Evolutionary conservation across 2,888 invertebrate genomes (phyloP).

Genomic region (Eupithecia tripunctaria): DNA sequence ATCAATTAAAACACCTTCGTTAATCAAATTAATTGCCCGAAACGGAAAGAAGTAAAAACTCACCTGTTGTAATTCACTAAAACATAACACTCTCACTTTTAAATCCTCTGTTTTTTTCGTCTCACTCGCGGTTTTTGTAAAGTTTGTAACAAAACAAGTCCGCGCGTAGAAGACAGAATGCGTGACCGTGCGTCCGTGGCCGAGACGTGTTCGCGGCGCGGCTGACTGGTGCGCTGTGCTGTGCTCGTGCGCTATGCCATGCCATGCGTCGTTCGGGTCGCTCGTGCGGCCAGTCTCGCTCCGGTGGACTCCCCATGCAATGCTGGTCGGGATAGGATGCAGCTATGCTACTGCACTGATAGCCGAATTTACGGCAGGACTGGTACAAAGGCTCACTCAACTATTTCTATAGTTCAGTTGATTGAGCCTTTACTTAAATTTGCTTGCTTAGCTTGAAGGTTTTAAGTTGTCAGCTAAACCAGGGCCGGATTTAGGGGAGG

Average conservation of each 20-base stretch:
- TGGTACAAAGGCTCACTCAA: background rate
- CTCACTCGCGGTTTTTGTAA: conserved; percentile 30
- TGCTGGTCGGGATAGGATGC: background rate
- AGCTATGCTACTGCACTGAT: background rate
- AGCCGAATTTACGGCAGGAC: background rate
- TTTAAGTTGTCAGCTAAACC: too few relatives aligned
- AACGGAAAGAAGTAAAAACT: conserved; percentile 36
- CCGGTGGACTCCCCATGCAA: conserved; percentile 23
- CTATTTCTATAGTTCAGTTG: too few relatives aligned
- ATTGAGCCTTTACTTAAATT: too few relatives aligned
- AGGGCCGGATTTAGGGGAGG: too few relatives aligned
- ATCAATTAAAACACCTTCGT: conserved; percentile 41
- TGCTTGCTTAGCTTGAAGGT: too few relatives aligned
- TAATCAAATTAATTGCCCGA: conserved; percentile 43
- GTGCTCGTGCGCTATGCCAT: too few relatives aligned
- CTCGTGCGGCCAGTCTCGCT: conserved; percentile 15
- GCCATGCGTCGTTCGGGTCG: background rate
- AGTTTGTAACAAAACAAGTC: conserved; percentile 18
- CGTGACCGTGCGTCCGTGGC: background rate
- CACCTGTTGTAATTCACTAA: conserved; percentile 41
- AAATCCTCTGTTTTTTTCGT: conserved; percentile 29
- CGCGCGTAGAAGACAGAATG: conserved; percentile 26
- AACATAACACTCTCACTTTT: conserved; percentile 37
- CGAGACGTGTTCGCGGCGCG: conserved; percentile 26
- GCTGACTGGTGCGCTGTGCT: conserved; percentile 26